Conservation (phyloP, 2,888 invertebrate species). For the Monoplex corrugatus region DNA sequence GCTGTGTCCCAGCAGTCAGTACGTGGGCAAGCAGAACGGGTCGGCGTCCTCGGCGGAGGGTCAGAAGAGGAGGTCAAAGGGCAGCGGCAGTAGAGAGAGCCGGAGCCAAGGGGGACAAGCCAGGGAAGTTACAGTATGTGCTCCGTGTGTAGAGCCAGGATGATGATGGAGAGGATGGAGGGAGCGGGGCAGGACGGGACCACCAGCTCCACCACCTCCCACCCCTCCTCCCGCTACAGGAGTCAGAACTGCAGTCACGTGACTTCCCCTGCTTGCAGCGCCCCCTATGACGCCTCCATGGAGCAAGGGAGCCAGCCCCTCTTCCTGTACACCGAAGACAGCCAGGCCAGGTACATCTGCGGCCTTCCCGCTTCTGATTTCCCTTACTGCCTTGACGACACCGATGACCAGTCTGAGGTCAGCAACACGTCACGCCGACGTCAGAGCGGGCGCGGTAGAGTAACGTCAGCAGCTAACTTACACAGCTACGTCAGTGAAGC, state of each 20-base stretch:
- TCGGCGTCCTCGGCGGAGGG: conserved; percentile 43
- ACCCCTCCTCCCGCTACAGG: neutral
- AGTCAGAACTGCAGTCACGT: neutral
- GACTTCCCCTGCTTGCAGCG: neutral
- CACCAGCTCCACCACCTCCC: conserved; percentile 2
- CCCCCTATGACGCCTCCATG: neutral
- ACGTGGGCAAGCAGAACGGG: conserved; percentile 53
- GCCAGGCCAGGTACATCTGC: conserved; percentile 40
- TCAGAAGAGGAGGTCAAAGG: neutral
- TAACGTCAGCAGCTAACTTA: conserved; percentile 39
- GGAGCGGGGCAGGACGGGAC: neutral
- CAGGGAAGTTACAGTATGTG: conserved; percentile 46
- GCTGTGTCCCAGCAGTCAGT: conserved; percentile 59
- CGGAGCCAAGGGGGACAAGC: neutral
- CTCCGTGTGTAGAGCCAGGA: conserved; percentile 18
- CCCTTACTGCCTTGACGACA: neutral
- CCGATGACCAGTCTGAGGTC: neutral
- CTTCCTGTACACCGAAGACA: conserved; percentile 26
- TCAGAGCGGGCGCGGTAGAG: conserved; percentile 38
- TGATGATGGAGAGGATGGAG: conserved; percentile 9
- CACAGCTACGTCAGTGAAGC: conserved; percentile 43
- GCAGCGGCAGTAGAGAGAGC: conserved; percentile 8
- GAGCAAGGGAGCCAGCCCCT: neutral
- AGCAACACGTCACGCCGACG: neutral
- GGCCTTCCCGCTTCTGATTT: conserved; percentile 34